A percentile compares a stretch with the other conserved stretches of the same genome.
Evolutionary conservation across 2,113 vertebrate genomes (phyloP).

Genomic region (Leptocoma aspasia): DNA sequence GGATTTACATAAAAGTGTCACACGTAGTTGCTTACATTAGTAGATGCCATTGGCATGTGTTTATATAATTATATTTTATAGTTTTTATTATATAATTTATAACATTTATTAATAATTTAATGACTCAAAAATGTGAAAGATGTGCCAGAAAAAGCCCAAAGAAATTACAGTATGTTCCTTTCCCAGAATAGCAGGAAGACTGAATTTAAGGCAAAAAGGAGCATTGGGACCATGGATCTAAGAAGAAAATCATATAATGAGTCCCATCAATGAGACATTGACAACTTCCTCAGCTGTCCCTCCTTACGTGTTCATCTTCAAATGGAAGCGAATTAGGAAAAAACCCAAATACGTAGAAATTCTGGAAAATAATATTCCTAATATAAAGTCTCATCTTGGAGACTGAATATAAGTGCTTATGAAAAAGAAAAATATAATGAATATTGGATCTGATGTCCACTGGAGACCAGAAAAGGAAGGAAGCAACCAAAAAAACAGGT

Average conservation of each 20-base stretch:
- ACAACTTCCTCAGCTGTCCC: neutral
- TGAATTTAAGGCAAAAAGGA: neutral
- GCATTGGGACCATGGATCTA: neutral
- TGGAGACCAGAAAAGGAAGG: neutral
- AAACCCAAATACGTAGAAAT: neutral
- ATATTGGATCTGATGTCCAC: accelerated
- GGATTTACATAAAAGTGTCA: neutral
- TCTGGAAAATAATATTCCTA: neutral
- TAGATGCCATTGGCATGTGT: neutral
- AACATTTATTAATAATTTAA: neutral
- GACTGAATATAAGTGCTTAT: neutral
- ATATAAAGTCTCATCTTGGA: neutral
- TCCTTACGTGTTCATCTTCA: neutral
- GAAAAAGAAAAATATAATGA: neutral
- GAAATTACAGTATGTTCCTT: neutral
- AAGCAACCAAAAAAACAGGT: neutral
- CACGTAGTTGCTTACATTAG: neutral
- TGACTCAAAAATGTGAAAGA: neutral
- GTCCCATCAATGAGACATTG: neutral
- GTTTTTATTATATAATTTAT: neutral
- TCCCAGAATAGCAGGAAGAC: neutral
- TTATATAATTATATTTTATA: neutral
- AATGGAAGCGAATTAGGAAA: neutral
- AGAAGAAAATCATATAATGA: neutral
- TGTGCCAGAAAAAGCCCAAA: slow-evolving; percentile 1